These are phyloP conservation scores for Anolis sagrei DNA, from an alignment of 2,113 vertebrate genomes.

Conservation along the genomic window DNA sequence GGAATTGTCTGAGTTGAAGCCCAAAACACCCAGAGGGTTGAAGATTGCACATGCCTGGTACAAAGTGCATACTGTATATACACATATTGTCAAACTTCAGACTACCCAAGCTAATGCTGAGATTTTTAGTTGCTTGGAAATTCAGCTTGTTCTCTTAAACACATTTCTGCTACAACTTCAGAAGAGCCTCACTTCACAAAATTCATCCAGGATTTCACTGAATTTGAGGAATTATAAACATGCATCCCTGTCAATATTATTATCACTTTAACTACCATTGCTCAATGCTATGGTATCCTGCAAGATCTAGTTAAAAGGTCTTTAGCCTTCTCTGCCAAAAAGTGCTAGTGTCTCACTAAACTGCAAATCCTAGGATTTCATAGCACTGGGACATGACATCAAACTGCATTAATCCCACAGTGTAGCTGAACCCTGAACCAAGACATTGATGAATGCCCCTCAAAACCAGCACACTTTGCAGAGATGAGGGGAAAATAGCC, in stretches of 20 bases:
- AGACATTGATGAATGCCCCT: background rate
- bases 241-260: background rate
- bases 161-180: background rate
- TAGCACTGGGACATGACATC: too few species aligned
- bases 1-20: too few species aligned
- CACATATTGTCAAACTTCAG: background rate
- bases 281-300: too few species aligned
- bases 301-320: too few species aligned
- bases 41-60: too few species aligned
- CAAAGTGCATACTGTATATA: background rate
- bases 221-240: background rate
- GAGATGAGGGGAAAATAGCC: background rate
- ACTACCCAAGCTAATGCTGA: background rate
- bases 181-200: background rate
- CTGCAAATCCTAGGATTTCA: too few species aligned
- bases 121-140: background rate
- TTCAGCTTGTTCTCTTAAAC: background rate
- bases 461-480: background rate
- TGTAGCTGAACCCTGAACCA: background rate
- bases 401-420: too few species aligned
- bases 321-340: too few species aligned
- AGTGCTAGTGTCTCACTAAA: too few species aligned
- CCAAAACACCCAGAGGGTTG: too few species aligned
- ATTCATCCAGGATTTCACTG: background rate
- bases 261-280: too few species aligned